Percentiles rank a stretch among this genome's conserved stretches.
Evolutionary conservation across 2,797 vertebrate genomes (phyloP).

Genomic region (Clamator glandarius): DNA sequence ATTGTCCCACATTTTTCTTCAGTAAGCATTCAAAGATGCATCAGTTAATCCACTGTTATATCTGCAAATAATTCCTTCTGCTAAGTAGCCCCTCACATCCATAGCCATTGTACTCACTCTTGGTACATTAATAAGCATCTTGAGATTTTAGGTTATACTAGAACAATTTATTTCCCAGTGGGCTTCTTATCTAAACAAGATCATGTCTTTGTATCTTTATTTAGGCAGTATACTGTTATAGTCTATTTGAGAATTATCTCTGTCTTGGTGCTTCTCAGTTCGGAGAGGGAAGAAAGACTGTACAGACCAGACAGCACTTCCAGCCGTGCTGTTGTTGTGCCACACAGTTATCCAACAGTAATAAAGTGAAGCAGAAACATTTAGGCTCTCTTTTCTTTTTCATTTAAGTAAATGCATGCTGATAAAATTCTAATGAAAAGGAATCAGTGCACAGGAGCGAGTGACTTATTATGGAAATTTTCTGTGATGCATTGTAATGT

Average conservation of each 20-base stretch:
- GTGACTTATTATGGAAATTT: not conserved
- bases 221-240: not conserved
- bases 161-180: constrained; percentile 51
- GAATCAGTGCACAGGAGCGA: not conserved
- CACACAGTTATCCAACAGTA: not conserved
- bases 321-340: not conserved
- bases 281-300: not conserved
- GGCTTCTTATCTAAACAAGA: constrained; percentile 67
- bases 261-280: constrained; percentile 1
- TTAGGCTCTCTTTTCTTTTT: not conserved
- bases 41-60: not conserved
- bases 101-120: not conserved
- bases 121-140: constrained; percentile 41
- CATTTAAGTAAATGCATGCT: not conserved
- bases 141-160: constrained; percentile 22
- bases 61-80: constrained; percentile 25
- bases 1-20: not conserved
- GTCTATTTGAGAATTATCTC: constrained; percentile 5
- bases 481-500: constrained; percentile 5
- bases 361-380: not conserved
- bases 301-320: not conserved
- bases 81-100: constrained; percentile 27
- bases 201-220: constrained; percentile 58
- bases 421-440: constrained; percentile 7
- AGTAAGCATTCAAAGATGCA: not conserved